phyloP scores from a whole-genome alignment of 2,113 vertebrate genomes.

The Spheniscus mendiculus region DNA sequence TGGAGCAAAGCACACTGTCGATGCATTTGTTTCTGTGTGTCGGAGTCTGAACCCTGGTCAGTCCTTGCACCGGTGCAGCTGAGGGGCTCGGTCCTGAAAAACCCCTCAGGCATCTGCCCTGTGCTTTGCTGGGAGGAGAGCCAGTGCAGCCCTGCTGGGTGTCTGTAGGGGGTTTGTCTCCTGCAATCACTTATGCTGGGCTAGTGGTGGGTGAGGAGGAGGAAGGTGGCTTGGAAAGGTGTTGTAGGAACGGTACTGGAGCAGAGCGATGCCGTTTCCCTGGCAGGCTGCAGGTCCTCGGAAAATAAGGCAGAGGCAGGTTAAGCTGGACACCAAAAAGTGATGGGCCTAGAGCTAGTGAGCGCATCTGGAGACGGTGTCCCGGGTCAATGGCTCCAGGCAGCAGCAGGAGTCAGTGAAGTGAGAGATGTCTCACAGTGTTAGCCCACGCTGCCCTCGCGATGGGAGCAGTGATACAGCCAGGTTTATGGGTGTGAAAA shows the following conservation, averaged over 20 bases:
- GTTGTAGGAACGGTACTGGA: accelerated
- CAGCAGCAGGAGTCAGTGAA: neutral
- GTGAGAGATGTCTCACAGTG: neutral
- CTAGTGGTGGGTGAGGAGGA: neutral
- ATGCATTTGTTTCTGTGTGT: neutral
- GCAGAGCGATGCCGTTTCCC: accelerated
- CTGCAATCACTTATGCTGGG: accelerated
- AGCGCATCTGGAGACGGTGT: accelerated
- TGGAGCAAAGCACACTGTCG: accelerated
- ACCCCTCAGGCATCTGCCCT: accelerated
- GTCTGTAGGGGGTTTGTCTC: neutral
- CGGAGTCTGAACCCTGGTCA: neutral
- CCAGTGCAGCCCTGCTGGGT: too few species aligned
- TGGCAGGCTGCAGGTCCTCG: neutral
- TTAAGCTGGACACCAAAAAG: neutral
- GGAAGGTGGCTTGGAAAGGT: neutral
- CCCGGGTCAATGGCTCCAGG: neutral
- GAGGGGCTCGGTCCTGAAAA: accelerated
- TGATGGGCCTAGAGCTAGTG: accelerated
- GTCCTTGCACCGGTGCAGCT: neutral
- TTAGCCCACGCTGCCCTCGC: accelerated
- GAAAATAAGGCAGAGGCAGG: neutral
- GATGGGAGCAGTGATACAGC: accelerated
- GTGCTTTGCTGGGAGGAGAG: neutral
- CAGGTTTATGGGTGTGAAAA: neutral